These are phyloP conservation scores for Empis stercorea DNA, from an alignment of 2,888 invertebrate genomes.

Conservation along the genomic window DNA sequence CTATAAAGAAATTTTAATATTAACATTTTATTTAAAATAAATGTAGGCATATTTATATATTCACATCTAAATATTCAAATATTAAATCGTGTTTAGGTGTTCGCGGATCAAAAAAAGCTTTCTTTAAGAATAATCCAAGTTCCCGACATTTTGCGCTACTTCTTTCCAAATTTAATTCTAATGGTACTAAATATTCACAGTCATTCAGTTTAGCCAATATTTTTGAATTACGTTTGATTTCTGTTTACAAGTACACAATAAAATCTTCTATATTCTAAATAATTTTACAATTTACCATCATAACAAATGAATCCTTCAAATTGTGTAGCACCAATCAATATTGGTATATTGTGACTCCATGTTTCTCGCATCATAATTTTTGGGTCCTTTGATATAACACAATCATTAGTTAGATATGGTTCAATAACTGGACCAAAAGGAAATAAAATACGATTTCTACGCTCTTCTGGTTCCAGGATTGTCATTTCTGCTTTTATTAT, in stretches of 20 bases:
- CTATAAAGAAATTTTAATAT: slow-evolving; percentile 13
- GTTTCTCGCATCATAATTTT: slow-evolving; percentile 29
- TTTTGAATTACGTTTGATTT: slow-evolving; percentile 17
- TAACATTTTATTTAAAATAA: neutral
- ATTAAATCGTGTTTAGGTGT: slow-evolving; percentile 29
- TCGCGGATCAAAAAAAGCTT: slow-evolving; percentile 25
- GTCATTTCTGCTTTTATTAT: slow-evolving; percentile 29
- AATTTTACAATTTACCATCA: slow-evolving; percentile 13
- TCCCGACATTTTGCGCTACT: slow-evolving; percentile 21
- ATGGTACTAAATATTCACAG: slow-evolving; percentile 29
- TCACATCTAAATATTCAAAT: slow-evolving; percentile 29
- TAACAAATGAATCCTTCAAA: slow-evolving; percentile 31
- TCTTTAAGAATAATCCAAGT: slow-evolving; percentile 21
- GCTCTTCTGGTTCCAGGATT: slow-evolving; percentile 28
- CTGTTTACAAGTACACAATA: neutral
- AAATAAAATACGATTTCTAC: slow-evolving; percentile 24
- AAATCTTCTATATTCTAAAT: too few species aligned
- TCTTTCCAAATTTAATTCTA: slow-evolving; percentile 22
- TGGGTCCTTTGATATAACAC: slow-evolving; percentile 27
- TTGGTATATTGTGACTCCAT: slow-evolving; percentile 32
- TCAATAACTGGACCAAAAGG: slow-evolving; percentile 30
- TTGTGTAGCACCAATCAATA: slow-evolving; percentile 32
- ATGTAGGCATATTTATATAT: slow-evolving; percentile 9
- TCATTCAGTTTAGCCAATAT: slow-evolving; percentile 23
- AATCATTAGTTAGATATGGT: slow-evolving; percentile 26